Percentiles rank a stretch among this genome's conserved stretches.
Evolutionary conservation across 2,113 vertebrate species (phyloP).

Genomic region (Anhinga anhinga): DNA sequence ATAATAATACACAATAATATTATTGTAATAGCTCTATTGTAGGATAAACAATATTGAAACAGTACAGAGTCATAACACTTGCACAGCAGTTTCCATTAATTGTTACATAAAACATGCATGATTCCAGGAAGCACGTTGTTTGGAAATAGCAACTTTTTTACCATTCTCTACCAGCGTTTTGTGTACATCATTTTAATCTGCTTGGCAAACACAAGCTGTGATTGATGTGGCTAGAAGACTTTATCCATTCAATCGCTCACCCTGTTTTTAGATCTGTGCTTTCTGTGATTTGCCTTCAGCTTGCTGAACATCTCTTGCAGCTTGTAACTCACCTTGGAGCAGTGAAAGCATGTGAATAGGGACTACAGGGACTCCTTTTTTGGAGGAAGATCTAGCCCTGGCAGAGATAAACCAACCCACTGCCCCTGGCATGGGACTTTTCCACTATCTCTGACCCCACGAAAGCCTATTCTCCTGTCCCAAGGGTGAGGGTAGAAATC

Average conservation of each 20-base stretch:
- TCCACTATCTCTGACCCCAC: neutral
- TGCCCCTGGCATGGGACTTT: neutral
- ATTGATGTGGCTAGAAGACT: neutral
- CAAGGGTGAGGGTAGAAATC: neutral
- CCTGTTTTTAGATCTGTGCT: neutral
- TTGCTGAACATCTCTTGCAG: neutral
- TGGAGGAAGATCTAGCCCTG: neutral
- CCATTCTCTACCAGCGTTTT: neutral
- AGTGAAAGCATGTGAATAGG: neutral
- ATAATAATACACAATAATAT: neutral
- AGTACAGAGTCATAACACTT: neutral
- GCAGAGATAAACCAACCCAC: neutral
- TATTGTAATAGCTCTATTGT: neutral
- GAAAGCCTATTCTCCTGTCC: neutral
- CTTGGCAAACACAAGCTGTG: neutral
- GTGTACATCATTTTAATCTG: neutral
- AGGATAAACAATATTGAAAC: neutral
- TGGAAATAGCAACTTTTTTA: neutral
- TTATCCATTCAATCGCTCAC: neutral
- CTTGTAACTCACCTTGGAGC: neutral
- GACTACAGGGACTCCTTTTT: neutral
- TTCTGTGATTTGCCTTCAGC: neutral
- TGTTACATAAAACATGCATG: slow-evolving; percentile 21
- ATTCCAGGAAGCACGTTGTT: neutral
- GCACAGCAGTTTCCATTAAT: slow-evolving; percentile 24